Evolutionary conservation across 2,797 vertebrate species (phyloP), one percentile per base, ranked within the genome.

Genomic region (Schizopygopsis malacanthus): DNA sequence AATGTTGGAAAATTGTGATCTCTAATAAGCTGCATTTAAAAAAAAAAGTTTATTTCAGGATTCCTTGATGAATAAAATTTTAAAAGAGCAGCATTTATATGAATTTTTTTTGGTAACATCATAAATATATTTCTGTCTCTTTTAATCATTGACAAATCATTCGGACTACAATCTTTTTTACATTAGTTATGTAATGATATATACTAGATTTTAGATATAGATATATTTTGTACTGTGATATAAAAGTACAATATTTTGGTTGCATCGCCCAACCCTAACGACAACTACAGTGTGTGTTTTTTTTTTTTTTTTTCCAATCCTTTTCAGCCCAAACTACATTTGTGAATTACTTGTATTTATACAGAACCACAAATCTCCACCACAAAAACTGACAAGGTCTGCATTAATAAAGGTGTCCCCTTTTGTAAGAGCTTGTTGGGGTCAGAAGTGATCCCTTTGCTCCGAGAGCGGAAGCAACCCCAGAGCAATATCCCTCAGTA

Each of bases 401-500:
- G 54, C 20, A 45, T 70, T 76, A n/a, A 84, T 54, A 61, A 72
- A 61, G 83, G 83, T 85, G 63, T 52, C 52, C 56, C n/a, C 43
- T 6, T 82, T 81, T 87, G 52, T 63, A 69, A 73, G 77, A 77
- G 72, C 52, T 82, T 76, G 7, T 83, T 78, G 33, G 70, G 92
- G 93, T 94, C 91, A 91, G 8, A 39, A 47, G 73, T 88, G 89
- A 67, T 90, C 86, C 61, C 76, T 67, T 65, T 59, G 45, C 81
- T 85, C 78, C 61, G 56, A 90, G 90, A 93, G 92, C 91, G 85
- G 88, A 91, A 90, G 91, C 81, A 90, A 89, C 50, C 88, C 61
- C 75, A 90, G 89, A 85, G 87, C 89, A 79, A 71, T 92, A 92
- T 92, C 92, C 89, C 88, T 86, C 90, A 77, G 22, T 95, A 96